Evolutionary conservation across 1,140 invertebrate species (phyloP), one percentile per base, ranked within the genome.

Genomic region (Macrostomum lignano): DNA sequence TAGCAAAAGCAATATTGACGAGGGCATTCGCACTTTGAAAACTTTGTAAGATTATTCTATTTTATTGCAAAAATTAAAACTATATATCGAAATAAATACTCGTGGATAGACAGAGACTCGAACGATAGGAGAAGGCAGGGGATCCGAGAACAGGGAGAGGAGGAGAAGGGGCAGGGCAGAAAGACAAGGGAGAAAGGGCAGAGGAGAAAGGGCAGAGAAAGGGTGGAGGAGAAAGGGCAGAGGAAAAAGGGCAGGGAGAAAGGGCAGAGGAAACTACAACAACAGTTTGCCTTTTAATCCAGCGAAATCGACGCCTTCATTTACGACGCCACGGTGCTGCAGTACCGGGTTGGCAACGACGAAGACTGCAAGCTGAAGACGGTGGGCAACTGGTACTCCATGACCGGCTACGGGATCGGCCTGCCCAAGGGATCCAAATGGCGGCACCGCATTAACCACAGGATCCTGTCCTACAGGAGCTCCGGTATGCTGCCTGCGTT

Each of bases 281-380:
- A n/a, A n/a, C n/a, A n/a, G 19, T 28, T 28, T 28, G 19, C 9
- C 4, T 5, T 5, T 3, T 7, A 22, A 2, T 36, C 11, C 50
- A 76, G 73, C 25, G 72, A 86, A 45, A 62, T 98, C 43, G 82
- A 98, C 52, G 84, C 84, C 10, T 94, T 96, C 50, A 79, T 98
- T 37, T 98, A 96, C 52, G 88, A 98, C 47, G 82, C 86, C 22
- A 88, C 84, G 1, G 86, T 96, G 1, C 60, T 98, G 31, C 82
- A 96, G 47, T 93, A 93, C 53, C 62, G 86, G 43, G 81, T 82
- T 11, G 73, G 77, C 2, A 76, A 81, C 51, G 84, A 94, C 49
- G 77, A 86, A 48, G 81, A 88, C 47, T 98, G 88, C 54, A 67
- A 79, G 43, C 63, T 98, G 17, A 65, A 88, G 42, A 91, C 82